Percentiles rank a stretch among this genome's conserved stretches.
phyloP scores from a whole-genome alignment of 2,113 vertebrate genomes.

The Dascyllus trimaculatus region DNA sequence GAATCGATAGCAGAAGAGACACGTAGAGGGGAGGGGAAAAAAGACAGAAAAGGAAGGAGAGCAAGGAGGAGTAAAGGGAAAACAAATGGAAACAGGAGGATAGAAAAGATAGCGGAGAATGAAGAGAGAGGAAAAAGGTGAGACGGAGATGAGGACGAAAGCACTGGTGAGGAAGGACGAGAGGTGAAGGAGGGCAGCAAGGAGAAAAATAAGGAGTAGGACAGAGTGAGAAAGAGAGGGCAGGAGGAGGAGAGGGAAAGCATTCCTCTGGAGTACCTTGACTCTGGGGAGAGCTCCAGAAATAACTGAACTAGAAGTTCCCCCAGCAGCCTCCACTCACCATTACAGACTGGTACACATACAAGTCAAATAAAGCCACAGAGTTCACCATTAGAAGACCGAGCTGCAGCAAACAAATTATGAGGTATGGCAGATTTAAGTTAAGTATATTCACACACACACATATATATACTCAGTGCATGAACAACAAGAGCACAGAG shows the following conservation, averaged over 20 bases:
- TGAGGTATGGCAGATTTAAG: background rate
- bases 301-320: constrained; percentile 84
- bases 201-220: constrained; percentile 43
- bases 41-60: constrained; percentile 2
- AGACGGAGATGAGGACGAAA: constrained; percentile 21
- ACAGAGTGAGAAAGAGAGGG: constrained; percentile 59
- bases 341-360: constrained; percentile 39
- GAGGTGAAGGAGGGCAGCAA: constrained; percentile 65
- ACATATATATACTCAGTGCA: constrained; percentile 17
- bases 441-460: constrained; percentile 21
- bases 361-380: constrained; percentile 29
- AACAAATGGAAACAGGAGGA: background rate
- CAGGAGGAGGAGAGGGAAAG: constrained; percentile 64
- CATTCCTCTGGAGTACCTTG: constrained; percentile 74
- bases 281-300: constrained; percentile 79
- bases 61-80: constrained; percentile 4
- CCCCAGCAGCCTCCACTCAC: constrained; percentile 57
- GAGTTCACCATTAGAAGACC: constrained; percentile 33
- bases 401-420: constrained; percentile 10
- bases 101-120: background rate
- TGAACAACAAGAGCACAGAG: constrained; percentile 17
- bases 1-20: constrained; percentile 64
- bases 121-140: background rate
- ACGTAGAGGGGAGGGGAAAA: background rate
- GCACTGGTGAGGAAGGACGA: constrained; percentile 19